These are phyloP conservation scores for Aspidapion aeneum DNA, from an alignment of 2,888 invertebrate genomes.

Conservation along the genomic window DNA sequence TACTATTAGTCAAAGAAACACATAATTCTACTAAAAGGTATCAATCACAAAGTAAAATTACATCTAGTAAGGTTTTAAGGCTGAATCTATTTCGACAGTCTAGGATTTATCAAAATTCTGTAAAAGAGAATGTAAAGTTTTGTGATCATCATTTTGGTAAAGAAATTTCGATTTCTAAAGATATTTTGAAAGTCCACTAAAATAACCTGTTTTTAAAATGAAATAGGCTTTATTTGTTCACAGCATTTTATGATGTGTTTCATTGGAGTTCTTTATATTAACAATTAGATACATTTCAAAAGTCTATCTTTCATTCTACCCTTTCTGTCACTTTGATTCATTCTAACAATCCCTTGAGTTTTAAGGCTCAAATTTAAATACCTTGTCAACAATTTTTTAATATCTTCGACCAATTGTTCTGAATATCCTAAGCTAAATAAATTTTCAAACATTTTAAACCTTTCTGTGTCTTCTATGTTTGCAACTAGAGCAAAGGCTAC, in stretches of 20 bases:
- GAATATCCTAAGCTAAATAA: conserved; percentile 53
- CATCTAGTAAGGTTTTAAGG: conserved; percentile 50
- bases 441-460: conserved; percentile 49
- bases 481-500: conserved; percentile 57
- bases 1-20: conserved; percentile 51
- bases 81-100: conserved; percentile 48
- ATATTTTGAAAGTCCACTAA: conserved; percentile 73
- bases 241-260: too few species aligned
- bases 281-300: too few species aligned
- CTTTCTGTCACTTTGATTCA: not conserved
- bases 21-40: conserved; percentile 57
- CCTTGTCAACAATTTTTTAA: conserved; percentile 40
- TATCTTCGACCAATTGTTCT: conserved; percentile 56
- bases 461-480: conserved; percentile 49
- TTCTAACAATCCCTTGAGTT: not conserved
- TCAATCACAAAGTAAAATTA: conserved; percentile 55
- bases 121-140: conserved; percentile 53
- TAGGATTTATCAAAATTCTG: conserved; percentile 47
- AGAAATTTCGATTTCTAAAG: conserved; percentile 54
- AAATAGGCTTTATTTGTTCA: too few species aligned
- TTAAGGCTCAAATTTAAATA: conserved; percentile 26
- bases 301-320: not conserved
- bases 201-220: conserved; percentile 64
- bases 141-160: conserved; percentile 53
- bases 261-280: too few species aligned